Conservation (phyloP, 2,113 vertebrate species). For the Trichechus manatus region DNA sequence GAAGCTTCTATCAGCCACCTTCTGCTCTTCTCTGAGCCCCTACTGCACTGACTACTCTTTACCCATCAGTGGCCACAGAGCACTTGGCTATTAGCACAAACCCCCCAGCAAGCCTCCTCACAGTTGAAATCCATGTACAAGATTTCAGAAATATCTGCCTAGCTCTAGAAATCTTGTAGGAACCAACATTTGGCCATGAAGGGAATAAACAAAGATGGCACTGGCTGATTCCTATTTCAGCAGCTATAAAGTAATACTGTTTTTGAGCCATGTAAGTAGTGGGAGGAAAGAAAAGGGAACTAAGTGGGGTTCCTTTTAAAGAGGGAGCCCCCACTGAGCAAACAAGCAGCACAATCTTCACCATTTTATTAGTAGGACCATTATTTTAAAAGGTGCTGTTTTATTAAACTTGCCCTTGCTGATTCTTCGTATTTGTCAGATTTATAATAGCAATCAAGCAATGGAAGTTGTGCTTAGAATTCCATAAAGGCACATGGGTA, state of each 20-base stretch:
- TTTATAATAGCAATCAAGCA: slow-evolving; percentile 47
- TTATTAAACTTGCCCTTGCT: slow-evolving; percentile 28
- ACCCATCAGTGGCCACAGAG: neutral
- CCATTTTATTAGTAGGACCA: neutral
- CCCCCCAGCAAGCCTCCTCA: neutral
- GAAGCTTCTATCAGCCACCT: neutral
- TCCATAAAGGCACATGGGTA: neutral
- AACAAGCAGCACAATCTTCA: neutral
- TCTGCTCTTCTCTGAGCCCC: neutral
- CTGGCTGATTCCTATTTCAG: neutral
- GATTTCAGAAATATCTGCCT: neutral
- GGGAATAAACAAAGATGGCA: no score
- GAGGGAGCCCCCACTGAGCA: neutral
- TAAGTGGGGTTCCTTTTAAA: neutral
- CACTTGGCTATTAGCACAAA: neutral
- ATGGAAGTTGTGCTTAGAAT: slow-evolving; percentile 54
- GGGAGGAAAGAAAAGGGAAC: neutral
- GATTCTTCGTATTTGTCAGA: slow-evolving; percentile 60
- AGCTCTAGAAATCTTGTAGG: neutral
- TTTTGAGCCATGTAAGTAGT: neutral
- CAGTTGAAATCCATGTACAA: neutral
- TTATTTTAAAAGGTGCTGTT: slow-evolving; percentile 64
- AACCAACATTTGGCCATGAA: neutral
- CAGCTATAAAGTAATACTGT: neutral
- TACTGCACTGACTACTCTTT: neutral